A percentile compares a stretch with the other conserved stretches of the same genome.
Conservation (phyloP, 2,888 invertebrate genomes). For the Parasteatoda lunata region DNA sequence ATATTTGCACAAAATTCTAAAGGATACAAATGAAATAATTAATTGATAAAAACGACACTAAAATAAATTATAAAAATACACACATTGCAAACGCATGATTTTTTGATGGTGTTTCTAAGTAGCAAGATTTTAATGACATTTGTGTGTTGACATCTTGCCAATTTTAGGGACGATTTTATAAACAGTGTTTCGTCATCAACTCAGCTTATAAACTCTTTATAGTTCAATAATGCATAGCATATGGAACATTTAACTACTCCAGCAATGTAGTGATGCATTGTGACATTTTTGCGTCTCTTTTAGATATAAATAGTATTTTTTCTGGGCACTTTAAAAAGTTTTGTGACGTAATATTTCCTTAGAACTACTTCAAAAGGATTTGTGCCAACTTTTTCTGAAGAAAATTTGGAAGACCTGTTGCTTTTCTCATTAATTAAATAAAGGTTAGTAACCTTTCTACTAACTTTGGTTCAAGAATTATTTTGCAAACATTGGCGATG, state of each 20-base stretch:
- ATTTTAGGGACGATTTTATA: conserved; percentile 46
- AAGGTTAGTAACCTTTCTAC: conserved; percentile 54
- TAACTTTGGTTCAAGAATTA: neutral
- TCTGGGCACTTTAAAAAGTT: neutral
- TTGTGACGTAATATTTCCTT: neutral
- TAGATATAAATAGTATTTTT: neutral
- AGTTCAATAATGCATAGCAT: too few species aligned
- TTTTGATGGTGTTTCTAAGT: neutral
- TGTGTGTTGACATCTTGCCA: conserved; percentile 51
- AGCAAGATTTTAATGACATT: conserved; percentile 22
- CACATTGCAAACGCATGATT: neutral
- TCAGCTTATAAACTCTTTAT: neutral
- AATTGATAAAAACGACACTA: too few species aligned
- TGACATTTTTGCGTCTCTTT: neutral
- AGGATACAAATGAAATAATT: too few species aligned
- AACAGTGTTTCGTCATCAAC: conserved; percentile 40
- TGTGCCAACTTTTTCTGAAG: conserved; percentile 56
- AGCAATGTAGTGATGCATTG: neutral
- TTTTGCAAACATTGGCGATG: too few species aligned
- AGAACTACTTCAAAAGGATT: conserved; percentile 23
- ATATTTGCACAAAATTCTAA: too few species aligned
- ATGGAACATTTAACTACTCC: neutral
- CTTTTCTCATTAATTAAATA: conserved; percentile 39
- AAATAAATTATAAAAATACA: too few species aligned
- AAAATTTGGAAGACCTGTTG: conserved; percentile 58